These are phyloP conservation scores for Elachura formosa DNA, from an alignment of 2,113 vertebrate genomes.

Conservation along the genomic window DNA sequence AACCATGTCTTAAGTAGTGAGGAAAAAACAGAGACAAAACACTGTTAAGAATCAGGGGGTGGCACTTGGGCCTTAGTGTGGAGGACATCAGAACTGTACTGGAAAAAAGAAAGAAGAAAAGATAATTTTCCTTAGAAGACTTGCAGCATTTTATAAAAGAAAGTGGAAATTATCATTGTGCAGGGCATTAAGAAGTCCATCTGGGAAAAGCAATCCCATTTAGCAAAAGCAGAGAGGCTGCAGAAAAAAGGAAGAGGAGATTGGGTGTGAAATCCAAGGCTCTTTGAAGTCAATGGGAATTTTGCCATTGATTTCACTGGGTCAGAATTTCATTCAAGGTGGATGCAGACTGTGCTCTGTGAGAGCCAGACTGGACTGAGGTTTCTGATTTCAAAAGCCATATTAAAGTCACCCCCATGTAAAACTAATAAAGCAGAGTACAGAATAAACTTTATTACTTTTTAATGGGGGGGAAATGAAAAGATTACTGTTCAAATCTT, in stretches of 20 bases:
- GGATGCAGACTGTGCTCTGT: background rate
- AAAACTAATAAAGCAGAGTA: background rate
- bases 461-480: background rate
- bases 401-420: background rate
- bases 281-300: constrained; percentile 43
- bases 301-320: constrained; percentile 14
- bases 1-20: background rate
- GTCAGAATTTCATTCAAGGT: background rate
- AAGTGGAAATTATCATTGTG: background rate
- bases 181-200: background rate
- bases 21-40: background rate
- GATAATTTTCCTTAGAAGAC: background rate
- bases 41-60: background rate
- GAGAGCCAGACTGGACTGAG: background rate
- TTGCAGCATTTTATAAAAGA: background rate
- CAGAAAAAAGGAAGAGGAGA: constrained; percentile 23
- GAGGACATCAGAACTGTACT: background rate
- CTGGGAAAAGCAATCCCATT: constrained; percentile 36
- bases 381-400: background rate
- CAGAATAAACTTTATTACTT: background rate
- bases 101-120: background rate
- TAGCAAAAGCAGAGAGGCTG: constrained; percentile 4
- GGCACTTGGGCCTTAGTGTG: background rate
- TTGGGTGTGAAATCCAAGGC: constrained; percentile 14
- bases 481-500: background rate